phyloP scores from a whole-genome alignment of 2,888 invertebrate species.

The Sminthurinus aureus region DNA sequence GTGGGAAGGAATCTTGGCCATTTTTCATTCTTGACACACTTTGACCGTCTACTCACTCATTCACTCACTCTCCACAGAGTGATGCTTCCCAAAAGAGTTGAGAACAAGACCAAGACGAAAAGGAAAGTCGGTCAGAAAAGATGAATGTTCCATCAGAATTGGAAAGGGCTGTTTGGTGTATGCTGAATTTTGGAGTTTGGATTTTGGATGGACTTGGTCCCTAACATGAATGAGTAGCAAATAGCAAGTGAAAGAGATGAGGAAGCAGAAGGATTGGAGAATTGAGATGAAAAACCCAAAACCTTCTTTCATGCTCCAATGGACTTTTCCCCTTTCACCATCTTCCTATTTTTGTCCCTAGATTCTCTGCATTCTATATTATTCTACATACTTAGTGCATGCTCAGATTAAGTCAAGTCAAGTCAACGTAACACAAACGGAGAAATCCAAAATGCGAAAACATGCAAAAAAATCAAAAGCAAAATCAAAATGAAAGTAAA shows the following conservation, averaged over 20 bases:
- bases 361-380: too few relatives aligned
- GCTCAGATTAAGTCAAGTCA: too few relatives aligned
- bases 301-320: conserved; percentile 17
- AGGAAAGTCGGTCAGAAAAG: conserved; percentile 19
- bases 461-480: too few relatives aligned
- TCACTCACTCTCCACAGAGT: not conserved
- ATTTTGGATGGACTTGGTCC: not conserved
- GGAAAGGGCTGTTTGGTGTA: not conserved
- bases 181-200: not conserved
- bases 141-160: conserved; percentile 16
- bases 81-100: not conserved
- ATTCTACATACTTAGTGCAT: too few relatives aligned
- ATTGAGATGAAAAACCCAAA: not conserved
- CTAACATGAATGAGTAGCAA: not conserved
- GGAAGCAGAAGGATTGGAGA: not conserved
- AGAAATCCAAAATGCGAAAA: too few relatives aligned
- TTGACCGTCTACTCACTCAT: not conserved
- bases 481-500: too few relatives aligned
- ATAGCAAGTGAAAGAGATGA: not conserved
- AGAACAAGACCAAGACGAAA: not conserved
- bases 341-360: not conserved
- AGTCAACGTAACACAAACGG: too few relatives aligned
- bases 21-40: conserved; percentile 2
- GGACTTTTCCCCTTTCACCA: not conserved
- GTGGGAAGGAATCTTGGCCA: not conserved